Conservation (phyloP, 2,888 invertebrate genomes). For the Esperia sulphurella region DNA sequence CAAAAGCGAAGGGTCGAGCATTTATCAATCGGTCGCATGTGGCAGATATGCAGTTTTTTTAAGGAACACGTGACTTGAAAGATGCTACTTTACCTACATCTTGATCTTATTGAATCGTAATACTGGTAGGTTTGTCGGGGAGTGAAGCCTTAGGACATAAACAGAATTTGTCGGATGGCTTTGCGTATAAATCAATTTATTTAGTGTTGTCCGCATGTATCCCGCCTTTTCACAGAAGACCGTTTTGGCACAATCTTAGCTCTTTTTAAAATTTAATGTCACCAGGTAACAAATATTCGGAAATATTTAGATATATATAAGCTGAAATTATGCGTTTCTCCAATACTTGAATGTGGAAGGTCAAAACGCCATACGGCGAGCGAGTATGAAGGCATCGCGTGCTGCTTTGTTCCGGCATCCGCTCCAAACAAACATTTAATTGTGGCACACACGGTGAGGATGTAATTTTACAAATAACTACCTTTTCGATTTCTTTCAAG, state of each 20-base stretch:
- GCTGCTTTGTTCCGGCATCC: constrained; percentile 68
- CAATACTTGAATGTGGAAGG: constrained; percentile 15
- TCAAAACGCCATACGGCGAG: constrained; percentile 58
- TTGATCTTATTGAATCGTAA: no score
- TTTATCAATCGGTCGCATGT: constrained; percentile 13
- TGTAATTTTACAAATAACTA: constrained; percentile 61
- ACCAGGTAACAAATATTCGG: no score
- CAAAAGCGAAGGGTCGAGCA: constrained; percentile 1
- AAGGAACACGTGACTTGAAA: not conserved
- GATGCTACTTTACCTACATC: no score
- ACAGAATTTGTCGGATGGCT: no score
- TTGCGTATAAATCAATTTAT: no score
- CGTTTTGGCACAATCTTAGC: no score
- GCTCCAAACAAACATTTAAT: constrained; percentile 56
- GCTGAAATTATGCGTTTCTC: not conserved
- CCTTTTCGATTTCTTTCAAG: constrained; percentile 28
- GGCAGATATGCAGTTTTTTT: not conserved
- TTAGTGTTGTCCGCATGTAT: no score
- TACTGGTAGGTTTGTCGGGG: no score
- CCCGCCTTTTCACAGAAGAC: no score
- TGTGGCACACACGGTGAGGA: constrained; percentile 44
- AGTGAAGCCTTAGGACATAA: no score
- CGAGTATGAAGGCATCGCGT: constrained; percentile 59
- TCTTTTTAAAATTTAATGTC: no score
- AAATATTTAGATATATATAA: not conserved